Base-by-base conservation (phyloP, 2,888 invertebrate species). In the Lepetodrilus schrolli region DNA sequence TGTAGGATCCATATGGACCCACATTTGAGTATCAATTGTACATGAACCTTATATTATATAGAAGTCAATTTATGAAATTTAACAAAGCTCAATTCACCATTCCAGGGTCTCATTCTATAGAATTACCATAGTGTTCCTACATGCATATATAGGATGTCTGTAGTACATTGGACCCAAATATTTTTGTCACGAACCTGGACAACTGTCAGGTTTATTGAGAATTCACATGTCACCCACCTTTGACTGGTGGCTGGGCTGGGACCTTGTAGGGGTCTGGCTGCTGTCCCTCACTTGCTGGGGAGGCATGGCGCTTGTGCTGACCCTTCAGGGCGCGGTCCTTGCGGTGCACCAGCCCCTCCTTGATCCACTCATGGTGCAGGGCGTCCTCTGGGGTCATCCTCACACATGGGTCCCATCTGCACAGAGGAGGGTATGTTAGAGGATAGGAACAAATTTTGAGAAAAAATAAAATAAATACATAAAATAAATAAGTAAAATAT, bases 341-440 rank as follows among this genome's bases (percentile, higher is more conserved):
- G 20, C 83, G 74, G 47, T 83, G 82, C 0, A 86, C 84, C 36
- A 86, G 76, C 4, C 86, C 87, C 72, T 90, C 90, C 51, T 88
- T 86, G 49, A 96, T 92, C 94, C 95, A 97, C 87, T 96, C 95
- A 91, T 97, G 97, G 71, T 94, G 94, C 23, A 95, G 93, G 1
- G 97, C 97, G 89, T 97, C 96, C 72, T 95, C 96, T 0, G 97
- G 95, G 2, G 95, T 96, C 94, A 97, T 94, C 79, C 97, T 94
- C 78, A 95, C 95, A 88, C 94, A 94, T 20, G 97, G 95, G 91
- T 97, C 96, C 97, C 97, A 98, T 91, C 96, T 96, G 91, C 3
- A 88, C 34, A 10, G n/a, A 43, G 20, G 10, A 50, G n/a, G n/a
- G n/a, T n/a, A n/a, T n/a, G n/a, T n/a, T n/a, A 38, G 7, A 38